Conservation (phyloP, 2,113 vertebrate species). For the Macquaria australasica region DNA sequence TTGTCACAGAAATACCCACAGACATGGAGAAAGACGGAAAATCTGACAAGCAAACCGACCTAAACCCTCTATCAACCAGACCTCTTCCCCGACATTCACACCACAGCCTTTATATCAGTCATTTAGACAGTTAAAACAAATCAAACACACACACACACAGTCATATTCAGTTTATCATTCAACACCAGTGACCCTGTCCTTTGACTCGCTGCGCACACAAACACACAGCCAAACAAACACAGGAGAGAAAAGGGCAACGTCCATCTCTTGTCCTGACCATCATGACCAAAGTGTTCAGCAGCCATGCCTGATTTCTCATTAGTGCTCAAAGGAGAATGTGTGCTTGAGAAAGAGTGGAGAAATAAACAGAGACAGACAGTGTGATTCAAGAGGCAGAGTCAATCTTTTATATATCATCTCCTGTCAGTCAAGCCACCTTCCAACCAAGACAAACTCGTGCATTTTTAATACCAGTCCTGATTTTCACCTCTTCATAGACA, state of each 20-base stretch:
- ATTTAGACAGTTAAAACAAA: slow-evolving; percentile 3
- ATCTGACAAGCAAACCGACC: too few species aligned
- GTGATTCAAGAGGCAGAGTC: background rate
- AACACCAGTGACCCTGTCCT: slow-evolving; percentile 27
- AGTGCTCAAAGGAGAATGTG: slow-evolving; percentile 25
- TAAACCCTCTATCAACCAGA: slow-evolving; percentile 5
- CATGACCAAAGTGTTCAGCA: slow-evolving; percentile 36
- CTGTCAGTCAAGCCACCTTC: slow-evolving; percentile 35
- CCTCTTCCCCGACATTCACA: background rate
- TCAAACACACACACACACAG: slow-evolving; percentile 13
- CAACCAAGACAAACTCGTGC: slow-evolving; percentile 26
- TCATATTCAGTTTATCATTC: slow-evolving; percentile 15
- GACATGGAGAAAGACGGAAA: too few species aligned
- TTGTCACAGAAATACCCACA: too few species aligned
- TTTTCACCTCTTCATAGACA: slow-evolving; percentile 22
- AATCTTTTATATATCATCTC: slow-evolving; percentile 6
- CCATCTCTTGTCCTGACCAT: slow-evolving; percentile 55
- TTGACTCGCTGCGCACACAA: slow-evolving; percentile 50
- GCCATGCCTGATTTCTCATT: slow-evolving; percentile 45
- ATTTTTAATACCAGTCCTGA: slow-evolving; percentile 1
- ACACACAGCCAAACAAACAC: slow-evolving; percentile 48
- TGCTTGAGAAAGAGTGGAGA: slow-evolving; percentile 1
- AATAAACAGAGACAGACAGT: slow-evolving; percentile 7
- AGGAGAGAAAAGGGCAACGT: slow-evolving; percentile 54
- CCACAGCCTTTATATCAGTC: background rate